Conservation (phyloP, 2,888 invertebrate genomes). For the Meteorus colon region DNA sequence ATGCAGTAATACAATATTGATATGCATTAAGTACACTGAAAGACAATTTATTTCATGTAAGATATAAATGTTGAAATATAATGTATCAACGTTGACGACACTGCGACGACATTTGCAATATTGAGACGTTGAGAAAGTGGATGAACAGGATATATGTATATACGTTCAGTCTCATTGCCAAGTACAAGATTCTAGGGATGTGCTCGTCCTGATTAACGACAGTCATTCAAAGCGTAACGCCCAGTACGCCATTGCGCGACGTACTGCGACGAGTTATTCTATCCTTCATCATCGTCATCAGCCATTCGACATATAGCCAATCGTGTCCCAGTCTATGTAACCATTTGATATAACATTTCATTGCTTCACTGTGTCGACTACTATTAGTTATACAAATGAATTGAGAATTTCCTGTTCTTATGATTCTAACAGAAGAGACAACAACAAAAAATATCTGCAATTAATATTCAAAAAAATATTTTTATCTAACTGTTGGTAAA, state of each 20-base stretch:
- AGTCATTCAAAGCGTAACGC: conserved; percentile 56
- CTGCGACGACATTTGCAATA: conserved; percentile 6
- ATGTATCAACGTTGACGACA: background rate
- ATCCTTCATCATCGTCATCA: conserved; percentile 55
- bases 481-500: too few species aligned
- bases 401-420: too few species aligned
- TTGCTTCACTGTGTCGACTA: too few species aligned
- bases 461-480: too few species aligned
- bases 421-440: too few species aligned
- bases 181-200: conserved; percentile 40
- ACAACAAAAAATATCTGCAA: too few species aligned
- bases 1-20: too few species aligned
- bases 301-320: conserved; percentile 12
- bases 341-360: background rate
- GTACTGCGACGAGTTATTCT: conserved; percentile 47
- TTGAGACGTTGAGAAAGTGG: conserved; percentile 31
- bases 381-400: too few species aligned
- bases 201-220: conserved; percentile 61
- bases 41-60: background rate
- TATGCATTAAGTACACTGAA: too few species aligned
- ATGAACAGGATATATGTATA: background rate
- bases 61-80: background rate
- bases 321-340: background rate
- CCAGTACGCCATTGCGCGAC: conserved; percentile 51
- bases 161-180: conserved; percentile 13